Evolutionary conservation across 2,888 invertebrate species (phyloP), one percentile per base, ranked within the genome.

Genomic region (Hoplodrina blanda): DNA sequence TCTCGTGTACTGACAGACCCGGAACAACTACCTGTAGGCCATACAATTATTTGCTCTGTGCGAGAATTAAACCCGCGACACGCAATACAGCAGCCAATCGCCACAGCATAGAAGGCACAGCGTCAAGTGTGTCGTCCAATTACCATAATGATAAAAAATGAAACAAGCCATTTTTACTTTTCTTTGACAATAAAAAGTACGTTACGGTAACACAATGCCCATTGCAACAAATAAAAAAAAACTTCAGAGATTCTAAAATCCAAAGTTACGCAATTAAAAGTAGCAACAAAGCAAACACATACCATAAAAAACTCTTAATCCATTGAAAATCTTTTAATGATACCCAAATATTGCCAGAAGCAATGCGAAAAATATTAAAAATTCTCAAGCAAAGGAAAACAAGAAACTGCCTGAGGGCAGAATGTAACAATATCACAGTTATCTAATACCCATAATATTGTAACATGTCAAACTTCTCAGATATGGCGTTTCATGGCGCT

Each of bases 391-490:
- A 82, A 78, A 77, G 70, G 63, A 78, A 85, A 85, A 76, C 78
- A 78, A 77, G 79, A 73, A 78, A 83, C 68, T 57, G 85, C 85
- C 86, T 64, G 44, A 49, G 81, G 86, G 76, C 73, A 68, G 69
- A 69, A 76, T 77, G 68, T 50, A 50, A 82, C 88, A 88, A 90
- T 91, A 92, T 87, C 81, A 89, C 88, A 90, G 91, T 91, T 94
- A 95, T 95, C 93, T 93, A 91, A 93, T 93, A 91, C 94, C 89
- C 93, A 92, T 94, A 94, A 92, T 92, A 93, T 91, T 89, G 92
- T 92, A 90, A 91, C 92, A 93, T 91, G 94, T 94, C 94, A 94
- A 95, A 95, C 89, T 95, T 94, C 86, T 85, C 84, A 88, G 92
- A 94, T 92, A 93, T 80, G 89, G 87, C 85, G 78, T 81, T 88